Evolutionary conservation across 2,797 vertebrate species (phyloP), one percentile per base, ranked within the genome.

Genomic region (Alectoris magna): DNA sequence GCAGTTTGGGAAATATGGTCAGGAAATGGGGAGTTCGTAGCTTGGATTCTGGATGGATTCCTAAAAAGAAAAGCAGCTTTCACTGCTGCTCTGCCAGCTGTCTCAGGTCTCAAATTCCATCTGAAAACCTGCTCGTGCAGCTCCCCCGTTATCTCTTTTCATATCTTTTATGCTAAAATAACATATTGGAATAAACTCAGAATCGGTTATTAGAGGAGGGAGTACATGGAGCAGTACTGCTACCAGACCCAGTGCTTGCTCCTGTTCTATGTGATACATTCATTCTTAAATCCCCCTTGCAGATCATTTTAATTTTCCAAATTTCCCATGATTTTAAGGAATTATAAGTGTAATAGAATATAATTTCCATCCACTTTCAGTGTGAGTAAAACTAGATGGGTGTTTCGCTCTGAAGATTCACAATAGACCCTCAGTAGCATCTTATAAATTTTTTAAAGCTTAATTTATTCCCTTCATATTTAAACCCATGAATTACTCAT

Each of bases 391-490:
- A 24, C 34, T 92, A 80, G 38, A 71, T 74, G 49, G 53, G 48
- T 74, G 46, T 56, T 84, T 71, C 85, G 31, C 46, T 63, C 64
- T 74, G 77, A 79, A 84, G 91, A 86, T 73, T 73, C 67, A 11
- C 77, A 91, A 88, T 74, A 90, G 62, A 81, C 73, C 70, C 39
- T 48, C 38, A 69, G 53, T 60, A 95, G 64, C 31, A 64, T 93
- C 97, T 96, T 84, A 96, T 97, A 90, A 97, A 96, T 97, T 94
- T 97, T 98, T 97, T 88, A 97, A 91, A 87, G 72, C n/a, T 58
- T 81, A 84, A 85, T 97, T 94, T 93, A 91, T 96, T 95, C 90
- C 43, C 27, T 91, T 94, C 76, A 39, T 84, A 84, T 92, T 78
- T 84, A 90, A 73, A 71, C 36, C 84, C 53, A 73, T 90, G 77